Conservation (phyloP, 2,113 vertebrate genomes). For the Paradoxurus hermaphroditus region DNA sequence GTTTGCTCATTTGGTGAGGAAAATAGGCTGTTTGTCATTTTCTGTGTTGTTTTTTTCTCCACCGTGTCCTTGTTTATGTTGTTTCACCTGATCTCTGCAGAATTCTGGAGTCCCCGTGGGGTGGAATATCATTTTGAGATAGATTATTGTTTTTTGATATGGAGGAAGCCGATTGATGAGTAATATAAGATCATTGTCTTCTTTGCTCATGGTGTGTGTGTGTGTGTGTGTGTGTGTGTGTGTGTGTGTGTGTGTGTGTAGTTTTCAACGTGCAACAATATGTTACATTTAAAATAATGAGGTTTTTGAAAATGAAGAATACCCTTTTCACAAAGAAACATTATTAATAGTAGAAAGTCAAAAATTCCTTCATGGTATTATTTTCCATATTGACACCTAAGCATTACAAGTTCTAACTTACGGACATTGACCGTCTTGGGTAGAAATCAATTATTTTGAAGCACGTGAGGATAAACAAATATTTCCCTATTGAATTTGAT, state of each 20-base stretch:
- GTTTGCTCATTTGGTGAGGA: not conserved
- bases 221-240: not conserved
- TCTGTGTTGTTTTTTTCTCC: not conserved
- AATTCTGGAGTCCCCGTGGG: not conserved
- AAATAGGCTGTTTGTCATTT: not conserved
- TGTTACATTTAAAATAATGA: not conserved
- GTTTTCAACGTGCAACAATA: not conserved
- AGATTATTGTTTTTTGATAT: not conserved
- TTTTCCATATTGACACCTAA: not conserved
- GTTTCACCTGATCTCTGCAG: not conserved
- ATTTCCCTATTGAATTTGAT: not conserved
- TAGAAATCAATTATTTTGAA: not conserved
- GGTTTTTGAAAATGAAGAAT: not conserved
- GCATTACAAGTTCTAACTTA: not conserved
- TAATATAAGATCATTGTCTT: not conserved
- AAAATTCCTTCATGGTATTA: not conserved
- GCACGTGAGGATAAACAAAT: not conserved
- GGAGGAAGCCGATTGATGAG: not conserved
- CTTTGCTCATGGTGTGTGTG: not conserved
- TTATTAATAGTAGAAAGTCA: not conserved
- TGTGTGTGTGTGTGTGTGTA: not conserved
- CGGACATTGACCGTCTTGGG: not conserved
- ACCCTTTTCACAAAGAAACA: not conserved
- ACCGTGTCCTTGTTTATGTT: not conserved
- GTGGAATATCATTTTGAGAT: not conserved